Evolutionary conservation across 2,888 invertebrate species (phyloP).

Genomic region (Sphaerophoria taeniata): DNA sequence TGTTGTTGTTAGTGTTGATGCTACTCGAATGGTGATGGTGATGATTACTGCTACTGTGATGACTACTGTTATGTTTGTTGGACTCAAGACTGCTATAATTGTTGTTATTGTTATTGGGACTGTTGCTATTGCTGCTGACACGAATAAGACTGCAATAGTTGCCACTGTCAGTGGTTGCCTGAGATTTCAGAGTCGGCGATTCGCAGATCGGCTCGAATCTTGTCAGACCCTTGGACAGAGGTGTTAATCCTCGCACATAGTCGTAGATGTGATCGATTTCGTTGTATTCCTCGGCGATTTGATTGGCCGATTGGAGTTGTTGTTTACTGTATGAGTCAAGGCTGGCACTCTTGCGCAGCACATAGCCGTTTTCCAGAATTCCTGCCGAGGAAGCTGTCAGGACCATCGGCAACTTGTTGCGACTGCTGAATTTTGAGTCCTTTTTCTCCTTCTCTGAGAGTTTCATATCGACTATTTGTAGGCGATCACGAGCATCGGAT

Average conservation of each 20-base stretch:
- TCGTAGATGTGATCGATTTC: slow-evolving; percentile 98
- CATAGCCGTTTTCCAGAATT: slow-evolving; percentile 85
- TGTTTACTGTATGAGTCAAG: slow-evolving; percentile 86
- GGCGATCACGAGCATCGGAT: slow-evolving; percentile 89
- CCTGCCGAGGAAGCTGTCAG: slow-evolving; percentile 81
- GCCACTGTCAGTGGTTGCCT: slow-evolving; percentile 81
- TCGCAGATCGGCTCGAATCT: slow-evolving; percentile 83
- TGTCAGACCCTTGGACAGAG: slow-evolving; percentile 89
- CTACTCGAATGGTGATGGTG: slow-evolving; percentile 78
- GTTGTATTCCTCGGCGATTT: slow-evolving; percentile 93
- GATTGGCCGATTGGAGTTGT: slow-evolving; percentile 82
- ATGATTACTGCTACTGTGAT: slow-evolving; percentile 83
- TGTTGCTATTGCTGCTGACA: slow-evolving; percentile 78
- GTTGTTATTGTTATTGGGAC: slow-evolving; percentile 77
- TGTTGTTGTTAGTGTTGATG: slow-evolving; percentile 78
- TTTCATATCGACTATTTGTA: slow-evolving; percentile 92
- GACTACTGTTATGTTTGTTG: slow-evolving; percentile 81
- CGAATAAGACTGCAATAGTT: slow-evolving; percentile 83
- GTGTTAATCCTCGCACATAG: slow-evolving; percentile 96
- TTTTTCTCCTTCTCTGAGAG: slow-evolving; percentile 86
- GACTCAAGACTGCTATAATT: slow-evolving; percentile 82
- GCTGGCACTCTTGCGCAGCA: slow-evolving; percentile 90
- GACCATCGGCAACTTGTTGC: slow-evolving; percentile 81
- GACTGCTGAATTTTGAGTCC: slow-evolving; percentile 82
- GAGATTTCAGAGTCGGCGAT: slow-evolving; percentile 82